phyloP scores from a whole-genome alignment of 2,113 vertebrate species.

The Psittacula cyanocephala region DNA sequence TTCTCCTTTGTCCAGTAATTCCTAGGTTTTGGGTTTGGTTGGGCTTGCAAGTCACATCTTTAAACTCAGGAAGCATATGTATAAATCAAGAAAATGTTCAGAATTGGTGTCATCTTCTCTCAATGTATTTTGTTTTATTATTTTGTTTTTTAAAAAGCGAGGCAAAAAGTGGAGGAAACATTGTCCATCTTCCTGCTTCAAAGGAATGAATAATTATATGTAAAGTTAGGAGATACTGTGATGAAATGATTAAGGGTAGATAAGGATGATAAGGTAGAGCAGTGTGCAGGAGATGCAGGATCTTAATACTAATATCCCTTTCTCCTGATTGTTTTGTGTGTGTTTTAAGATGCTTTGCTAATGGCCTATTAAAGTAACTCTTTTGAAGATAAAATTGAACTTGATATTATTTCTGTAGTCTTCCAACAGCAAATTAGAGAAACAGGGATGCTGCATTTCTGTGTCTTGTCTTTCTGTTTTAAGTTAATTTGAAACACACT shows the following conservation, averaged over 20 bases:
- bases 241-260: neutral
- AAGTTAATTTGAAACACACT: neutral
- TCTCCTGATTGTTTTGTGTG: rapidly evolving
- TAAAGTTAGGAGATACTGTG: neutral
- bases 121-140: neutral
- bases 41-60: neutral
- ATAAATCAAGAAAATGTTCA: neutral
- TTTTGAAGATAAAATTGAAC: neutral
- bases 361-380: neutral
- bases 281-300: neutral
- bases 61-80: rapidly evolving
- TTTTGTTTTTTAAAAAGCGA: neutral
- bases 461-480: neutral
- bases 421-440: neutral
- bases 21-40: neutral
- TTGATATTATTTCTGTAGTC: neutral
- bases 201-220: neutral
- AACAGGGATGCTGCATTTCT: rapidly evolving
- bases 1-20: neutral
- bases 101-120: neutral
- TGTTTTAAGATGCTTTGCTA: neutral
- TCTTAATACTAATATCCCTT: neutral
- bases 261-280: neutral
- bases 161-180: neutral
- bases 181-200: neutral